These are phyloP conservation scores for Epiblema foenella DNA, from an alignment of 2,888 invertebrate genomes.

Conservation along the genomic window DNA sequence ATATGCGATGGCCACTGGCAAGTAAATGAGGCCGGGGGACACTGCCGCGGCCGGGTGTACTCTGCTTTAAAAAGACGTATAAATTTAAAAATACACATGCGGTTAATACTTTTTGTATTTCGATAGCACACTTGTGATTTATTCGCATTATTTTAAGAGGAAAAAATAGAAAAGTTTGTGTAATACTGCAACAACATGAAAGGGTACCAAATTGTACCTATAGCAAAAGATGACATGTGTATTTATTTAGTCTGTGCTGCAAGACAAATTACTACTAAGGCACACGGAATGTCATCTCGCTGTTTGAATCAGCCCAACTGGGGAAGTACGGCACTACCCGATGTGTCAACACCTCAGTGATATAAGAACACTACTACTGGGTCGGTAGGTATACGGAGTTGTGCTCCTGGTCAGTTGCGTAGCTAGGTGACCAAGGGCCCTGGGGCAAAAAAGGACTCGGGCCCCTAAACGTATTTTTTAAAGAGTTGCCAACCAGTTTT, in stretches of 20 bases:
- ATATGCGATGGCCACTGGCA: slow-evolving; percentile 61
- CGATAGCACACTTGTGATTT: slow-evolving; percentile 56
- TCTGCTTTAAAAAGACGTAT: slow-evolving; percentile 7
- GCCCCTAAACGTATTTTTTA: no score
- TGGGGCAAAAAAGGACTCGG: no score
- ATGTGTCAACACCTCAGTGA: no score
- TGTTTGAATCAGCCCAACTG: no score
- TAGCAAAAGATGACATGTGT: slow-evolving; percentile 13
- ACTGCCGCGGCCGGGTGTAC: slow-evolving; percentile 29
- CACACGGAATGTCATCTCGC: no score
- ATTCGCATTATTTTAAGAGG: slow-evolving; percentile 48
- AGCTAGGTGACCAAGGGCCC: no score
- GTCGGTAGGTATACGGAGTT: no score
- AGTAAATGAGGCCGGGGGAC: slow-evolving; percentile 70
- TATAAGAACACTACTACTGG: no score
- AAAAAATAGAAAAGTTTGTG: slow-evolving; percentile 32
- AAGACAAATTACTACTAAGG: background rate
- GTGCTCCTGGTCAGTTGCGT: no score
- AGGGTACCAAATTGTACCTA: slow-evolving; percentile 11
- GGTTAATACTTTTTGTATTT: background rate
- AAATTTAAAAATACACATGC: background rate
- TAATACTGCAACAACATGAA: slow-evolving; percentile 21
- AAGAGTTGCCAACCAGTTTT: no score
- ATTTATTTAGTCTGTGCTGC: background rate
- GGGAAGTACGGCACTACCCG: no score